Evolutionary conservation across 2,113 vertebrate genomes (phyloP), one percentile per base, ranked within the genome.

Genomic region (Trochalopteron elliotii): DNA sequence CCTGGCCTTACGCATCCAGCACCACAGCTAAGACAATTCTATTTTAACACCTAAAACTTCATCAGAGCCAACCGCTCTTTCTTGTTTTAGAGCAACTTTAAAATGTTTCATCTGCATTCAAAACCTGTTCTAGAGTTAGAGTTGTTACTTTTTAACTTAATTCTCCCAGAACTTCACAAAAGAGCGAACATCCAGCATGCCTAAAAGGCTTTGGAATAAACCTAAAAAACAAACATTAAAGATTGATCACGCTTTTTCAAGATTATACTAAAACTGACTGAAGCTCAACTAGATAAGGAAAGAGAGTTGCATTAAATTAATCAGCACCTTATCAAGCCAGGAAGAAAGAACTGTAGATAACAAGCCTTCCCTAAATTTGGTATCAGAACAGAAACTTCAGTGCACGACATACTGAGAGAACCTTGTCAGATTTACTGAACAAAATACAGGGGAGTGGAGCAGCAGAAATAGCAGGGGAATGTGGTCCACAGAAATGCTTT

Each of bases 271-370:
- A 96, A 94, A 88, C 52, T 20, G 68, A 91, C 84, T 89, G 88
- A 88, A 81, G 79, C 94, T 81, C 90, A 68, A 68, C 79, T 33
- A 89, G 93, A 96, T 84, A 96, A 95, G 92, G 76, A 56, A 61
- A 78, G 49, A 83, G 60, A 82, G 90, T 53, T 94, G 92, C 83
- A 89, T 81, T 86, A 94, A 94, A 95, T 89, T 97, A 87, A 96
- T 94, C 95, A 72, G 93, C 59, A 87, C 79, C 90, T 96, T 96
- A 96, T 96, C 90, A 82, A 87, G 88, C 31, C 89, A 85, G 60
- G 76, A 91, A 89, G 65, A 93, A 97, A 83, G 79, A 87, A 78
- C 33, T 80, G 60, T 20, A 89, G 85, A 93, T 93, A 94, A 93
- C 52, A 79, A 77, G 56, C 45, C 59, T 88, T 89, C 71, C 56